phyloP scores from a whole-genome alignment of 2,113 vertebrate species.

The Tretioscincus oriximinensis region DNA sequence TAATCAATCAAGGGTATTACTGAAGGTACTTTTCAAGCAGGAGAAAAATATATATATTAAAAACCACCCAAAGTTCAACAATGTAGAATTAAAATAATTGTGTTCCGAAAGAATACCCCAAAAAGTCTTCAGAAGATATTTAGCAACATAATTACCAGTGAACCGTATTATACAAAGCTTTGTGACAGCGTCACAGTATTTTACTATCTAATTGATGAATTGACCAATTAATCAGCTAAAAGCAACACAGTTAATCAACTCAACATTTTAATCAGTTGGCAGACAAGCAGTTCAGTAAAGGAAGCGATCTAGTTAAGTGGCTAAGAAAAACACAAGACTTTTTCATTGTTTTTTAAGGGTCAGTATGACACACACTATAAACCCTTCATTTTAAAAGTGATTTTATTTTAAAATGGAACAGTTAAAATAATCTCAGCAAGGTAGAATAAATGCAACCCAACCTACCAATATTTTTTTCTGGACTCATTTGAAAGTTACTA shows the following conservation, averaged over 20 bases:
- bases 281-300: neutral
- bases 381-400: neutral
- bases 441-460: neutral
- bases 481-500: neutral
- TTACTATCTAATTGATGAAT: constrained; percentile 21
- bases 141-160: neutral
- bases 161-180: neutral
- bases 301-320: neutral
- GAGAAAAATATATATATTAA: neutral
- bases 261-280: constrained; percentile 17
- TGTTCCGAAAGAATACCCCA: no score
- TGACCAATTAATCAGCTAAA: constrained; percentile 17
- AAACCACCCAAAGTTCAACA: neutral
- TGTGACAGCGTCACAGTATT: neutral
- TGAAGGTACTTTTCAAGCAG: neutral
- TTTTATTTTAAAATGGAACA: neutral
- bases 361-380: neutral
- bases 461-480: neutral
- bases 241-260: constrained; percentile 23
- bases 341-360: neutral
- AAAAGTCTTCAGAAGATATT: neutral
- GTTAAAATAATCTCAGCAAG: neutral
- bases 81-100: neutral
- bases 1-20: neutral
- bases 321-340: neutral